These are phyloP conservation scores for Atherinomorus stipes DNA, from an alignment of 2,113 vertebrate genomes.

Conservation along the genomic window DNA sequence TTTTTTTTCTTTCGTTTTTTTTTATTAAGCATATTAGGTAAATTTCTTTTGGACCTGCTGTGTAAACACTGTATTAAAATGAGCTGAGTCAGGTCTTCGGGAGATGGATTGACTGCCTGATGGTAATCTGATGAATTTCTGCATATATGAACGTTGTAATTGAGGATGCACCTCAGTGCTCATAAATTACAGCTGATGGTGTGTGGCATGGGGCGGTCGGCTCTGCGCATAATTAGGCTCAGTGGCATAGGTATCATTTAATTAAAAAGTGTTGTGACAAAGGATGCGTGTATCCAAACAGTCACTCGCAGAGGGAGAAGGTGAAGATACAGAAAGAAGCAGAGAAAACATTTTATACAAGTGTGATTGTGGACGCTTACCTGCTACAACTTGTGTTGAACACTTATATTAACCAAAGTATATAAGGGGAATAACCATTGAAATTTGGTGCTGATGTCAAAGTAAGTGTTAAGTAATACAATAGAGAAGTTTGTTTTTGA, in stretches of 20 bases:
- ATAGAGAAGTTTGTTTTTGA: background rate
- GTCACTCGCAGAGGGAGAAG: conserved; percentile 41
- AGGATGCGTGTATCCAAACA: conserved; percentile 57
- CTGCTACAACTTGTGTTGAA: background rate
- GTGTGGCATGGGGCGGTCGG: conserved; percentile 56
- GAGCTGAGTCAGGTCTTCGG: conserved; percentile 63
- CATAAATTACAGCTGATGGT: conserved; percentile 74
- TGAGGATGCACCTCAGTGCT: conserved; percentile 63
- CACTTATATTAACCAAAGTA: conserved; percentile 4
- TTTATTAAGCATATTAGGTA: conserved; percentile 30
- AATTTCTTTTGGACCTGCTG: conserved; percentile 15
- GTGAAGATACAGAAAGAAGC: conserved; percentile 27
- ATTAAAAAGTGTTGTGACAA: conserved; percentile 75
- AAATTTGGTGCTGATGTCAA: background rate
- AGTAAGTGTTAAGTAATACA: background rate
- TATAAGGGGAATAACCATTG: background rate
- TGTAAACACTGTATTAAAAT: conserved; percentile 60
- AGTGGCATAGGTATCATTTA: conserved; percentile 73
- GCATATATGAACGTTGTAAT: conserved; percentile 69
- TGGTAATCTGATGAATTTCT: conserved; percentile 74
- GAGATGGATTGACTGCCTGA: conserved; percentile 70
- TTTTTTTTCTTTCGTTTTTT: conserved; percentile 17
- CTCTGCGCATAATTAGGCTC: conserved; percentile 67
- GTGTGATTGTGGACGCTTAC: background rate
- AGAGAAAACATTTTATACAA: background rate